These are phyloP conservation scores for Ctenodactylus gundi DNA, from an alignment of 2,113 vertebrate genomes.

Conservation along the genomic window DNA sequence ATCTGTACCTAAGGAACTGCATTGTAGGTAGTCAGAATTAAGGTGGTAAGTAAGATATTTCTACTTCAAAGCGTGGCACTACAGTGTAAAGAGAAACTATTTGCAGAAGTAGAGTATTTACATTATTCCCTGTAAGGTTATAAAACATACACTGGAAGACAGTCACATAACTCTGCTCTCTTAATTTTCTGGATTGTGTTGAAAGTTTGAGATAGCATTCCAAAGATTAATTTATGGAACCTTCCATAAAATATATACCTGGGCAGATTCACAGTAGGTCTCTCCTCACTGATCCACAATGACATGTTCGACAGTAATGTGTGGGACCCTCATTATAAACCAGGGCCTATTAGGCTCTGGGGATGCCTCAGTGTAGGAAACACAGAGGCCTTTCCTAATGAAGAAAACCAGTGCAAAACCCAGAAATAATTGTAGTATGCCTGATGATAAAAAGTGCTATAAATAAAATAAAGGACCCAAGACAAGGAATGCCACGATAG, in stretches of 20 bases:
- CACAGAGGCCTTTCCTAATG: neutral
- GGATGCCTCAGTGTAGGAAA: neutral
- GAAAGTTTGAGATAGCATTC: neutral
- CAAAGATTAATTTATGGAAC: neutral
- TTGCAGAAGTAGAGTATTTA: neutral
- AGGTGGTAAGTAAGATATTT: too few relatives aligned
- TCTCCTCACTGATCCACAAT: neutral
- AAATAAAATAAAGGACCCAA: neutral
- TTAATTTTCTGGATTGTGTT: neutral
- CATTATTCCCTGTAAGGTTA: neutral
- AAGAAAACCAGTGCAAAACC: neutral
- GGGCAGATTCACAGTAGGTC: neutral
- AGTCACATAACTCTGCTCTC: neutral
- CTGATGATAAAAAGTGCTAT: neutral
- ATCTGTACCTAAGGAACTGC: neutral
- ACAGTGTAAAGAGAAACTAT: neutral
- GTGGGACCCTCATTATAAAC: accelerated
- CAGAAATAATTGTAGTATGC: too few relatives aligned
- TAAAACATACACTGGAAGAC: neutral
- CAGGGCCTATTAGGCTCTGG: neutral
- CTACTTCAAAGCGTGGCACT: neutral
- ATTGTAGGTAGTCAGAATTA: neutral
- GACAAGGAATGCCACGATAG: neutral
- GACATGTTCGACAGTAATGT: neutral
- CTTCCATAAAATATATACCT: neutral